Base-by-base conservation (phyloP, 2,797 vertebrate genomes). In the Cryptoprocta ferox region DNA sequence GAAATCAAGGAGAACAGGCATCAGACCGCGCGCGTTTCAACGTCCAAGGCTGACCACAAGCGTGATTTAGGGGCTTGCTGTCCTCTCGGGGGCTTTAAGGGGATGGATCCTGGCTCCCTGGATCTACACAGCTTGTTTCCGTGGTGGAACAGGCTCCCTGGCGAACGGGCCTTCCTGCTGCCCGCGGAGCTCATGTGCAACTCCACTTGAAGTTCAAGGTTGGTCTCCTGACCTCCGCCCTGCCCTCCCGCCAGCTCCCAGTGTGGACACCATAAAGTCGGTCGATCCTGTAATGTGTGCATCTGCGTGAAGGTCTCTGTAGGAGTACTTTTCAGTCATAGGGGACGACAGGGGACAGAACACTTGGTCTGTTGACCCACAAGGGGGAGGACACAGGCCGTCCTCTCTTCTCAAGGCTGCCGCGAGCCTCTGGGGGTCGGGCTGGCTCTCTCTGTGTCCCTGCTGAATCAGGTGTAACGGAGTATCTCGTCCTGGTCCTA, bases 1-100 rank as follows among this genome's bases (percentile, higher is more conserved):
- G 97, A 88, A 99, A 99, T 66, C 37, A 95, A 95, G 65, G 65
- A 98, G 96, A 98, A 79, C 91, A 96, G 48, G 70, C 45, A 30
- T 98, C 68, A 98, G 97, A 76, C 30, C 37, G 88, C 30, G 24
- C 14, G 3, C 18, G 56, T 97, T 53, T 48, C 75, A 73, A 84
- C 71, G 48, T 37, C 42, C 12, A 45, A 84, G 76, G 73, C 37
- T 42, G 97, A 78, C 61, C 65, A 75, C 56, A 32, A 95, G 85
- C 80, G 94, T 86, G 97, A 87, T 94, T 97, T 19, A 89, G 95
- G 91, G 66, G 35, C 16, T 24, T 97, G 95, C 94, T 96, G 96
- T 86, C 9, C 73, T 96, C 73, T 19, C 30, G 37, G 66, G 91
- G 90, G 53, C 80, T 97, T 89, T 78, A 30, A 86, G 88, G 85